Evolutionary conservation across 2,888 invertebrate species (phyloP), one percentile per base, ranked within the genome.

Genomic region (Oeneis ivallda): DNA sequence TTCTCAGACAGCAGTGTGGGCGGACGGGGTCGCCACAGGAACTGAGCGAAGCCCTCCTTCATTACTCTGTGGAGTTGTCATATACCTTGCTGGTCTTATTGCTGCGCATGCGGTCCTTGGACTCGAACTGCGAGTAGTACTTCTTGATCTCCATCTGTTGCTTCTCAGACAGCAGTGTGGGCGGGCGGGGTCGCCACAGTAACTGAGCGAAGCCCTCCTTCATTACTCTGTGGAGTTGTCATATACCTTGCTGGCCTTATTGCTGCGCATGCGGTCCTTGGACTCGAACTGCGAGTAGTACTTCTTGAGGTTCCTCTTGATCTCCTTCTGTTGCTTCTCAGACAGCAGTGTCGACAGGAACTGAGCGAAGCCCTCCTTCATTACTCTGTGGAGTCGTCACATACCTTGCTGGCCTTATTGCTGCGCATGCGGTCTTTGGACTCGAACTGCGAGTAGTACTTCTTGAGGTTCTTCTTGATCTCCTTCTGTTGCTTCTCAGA

Each of bases 271-370:
- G 69, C 97, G 95, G 91, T 99, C 99, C 91, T 99, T 98, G 79
- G 96, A 96, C 86, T 99, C 99, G 85, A 99, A 99, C 86, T 96
- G 96, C 34, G 97, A 95, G 79, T 98, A 97, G 93, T 98, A 99
- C 84, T 98, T 98, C 93, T 99, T 99, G 82, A 99, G 93, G 87
- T 97, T 98, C 93, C 98, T 99, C 92, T 97, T 98, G 72, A 98
- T 97, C 47, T 99, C 98, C 92, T 98, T 96, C 78, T 98, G 96
- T 79, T 97, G 96, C 57, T 96, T 96, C 57, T 96, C 94, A 0
- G 94, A 87, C 1, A 99, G 93, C 39, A 98, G 93, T 39, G 97
- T 95, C 0, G 96, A 99, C 79, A 97, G 92, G 82, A 98, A 95
- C 89, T 99, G 98, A 63, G 98, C 97, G 85, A 99, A 98, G 59